Conservation (phyloP, 2,113 vertebrate genomes). For the Odontesthes bonariensis region DNA sequence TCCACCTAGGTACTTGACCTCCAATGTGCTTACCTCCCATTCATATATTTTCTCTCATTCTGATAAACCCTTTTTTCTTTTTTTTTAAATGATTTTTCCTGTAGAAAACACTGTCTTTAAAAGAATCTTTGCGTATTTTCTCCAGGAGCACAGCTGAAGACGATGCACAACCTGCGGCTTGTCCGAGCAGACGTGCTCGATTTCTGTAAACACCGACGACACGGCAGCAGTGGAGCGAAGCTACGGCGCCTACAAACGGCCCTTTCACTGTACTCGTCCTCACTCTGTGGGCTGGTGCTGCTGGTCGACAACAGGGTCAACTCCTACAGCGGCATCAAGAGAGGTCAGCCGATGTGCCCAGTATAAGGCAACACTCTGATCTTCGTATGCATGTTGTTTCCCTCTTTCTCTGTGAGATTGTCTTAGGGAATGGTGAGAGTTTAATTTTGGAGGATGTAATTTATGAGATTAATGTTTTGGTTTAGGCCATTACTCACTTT, state of each 20-base stretch:
- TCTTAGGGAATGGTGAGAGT: no score
- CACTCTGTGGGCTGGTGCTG: constrained; percentile 93
- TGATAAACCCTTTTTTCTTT: no score
- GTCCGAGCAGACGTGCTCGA: constrained; percentile 92
- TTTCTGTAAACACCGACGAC: constrained; percentile 93
- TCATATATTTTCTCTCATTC: neutral
- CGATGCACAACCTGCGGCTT: constrained; percentile 97
- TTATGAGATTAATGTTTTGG: no score
- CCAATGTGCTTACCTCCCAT: neutral
- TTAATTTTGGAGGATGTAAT: no score
- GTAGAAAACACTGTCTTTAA: neutral
- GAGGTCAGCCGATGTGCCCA: constrained; percentile 81
- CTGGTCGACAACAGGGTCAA: constrained; percentile 97
- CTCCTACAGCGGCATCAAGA: constrained; percentile 97
- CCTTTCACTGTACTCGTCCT: constrained; percentile 93
- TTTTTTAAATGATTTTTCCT: no score
- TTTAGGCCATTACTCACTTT: no score
- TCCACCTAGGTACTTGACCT: constrained; percentile 89
- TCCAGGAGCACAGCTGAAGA: constrained; percentile 97
- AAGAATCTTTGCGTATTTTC: neutral
- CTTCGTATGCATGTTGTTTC: no score
- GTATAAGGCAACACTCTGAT: no score
- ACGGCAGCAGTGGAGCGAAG: constrained; percentile 90
- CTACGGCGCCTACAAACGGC: constrained; percentile 94
- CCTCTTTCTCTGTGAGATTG: no score